Evolutionary conservation across 53 echinoderm and acorn worm species (phyloP), one percentile per base, ranked within the genome.

Genomic region (Hippasteria phrygiana): DNA sequence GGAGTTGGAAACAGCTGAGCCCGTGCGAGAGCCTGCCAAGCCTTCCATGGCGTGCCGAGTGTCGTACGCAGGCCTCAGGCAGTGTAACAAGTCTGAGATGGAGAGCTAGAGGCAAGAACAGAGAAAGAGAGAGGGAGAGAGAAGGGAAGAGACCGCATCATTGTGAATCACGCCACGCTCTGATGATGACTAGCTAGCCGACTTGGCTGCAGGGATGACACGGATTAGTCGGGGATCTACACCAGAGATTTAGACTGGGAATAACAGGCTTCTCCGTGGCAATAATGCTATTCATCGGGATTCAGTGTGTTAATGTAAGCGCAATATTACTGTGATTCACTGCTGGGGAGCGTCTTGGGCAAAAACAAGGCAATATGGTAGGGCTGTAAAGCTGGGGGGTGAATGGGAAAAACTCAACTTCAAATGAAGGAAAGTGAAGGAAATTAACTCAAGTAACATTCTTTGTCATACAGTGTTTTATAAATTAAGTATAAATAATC

Each of bases 31-130:
- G 41, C 43, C 43, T 8, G 65, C 43, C 37, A 37, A 51, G 77
- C 37, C 56, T 37, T 20, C 56, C 78, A 8, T 55, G 55, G 1
- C 39, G 22, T 55, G 78, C 32, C 31, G 31, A 73, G 41, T n/a
- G 43, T 45, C 4, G 29, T 17, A 24, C 20, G 0, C 1, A 29
- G 46, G 65, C 82, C 66, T 41, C 37, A 35, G 82, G 82, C 82
- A 82, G 82, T 82, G 82, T 82, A 82, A 82, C 82, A 82, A 82
- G 82, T 82, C 65, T 17, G 65, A 45, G 82, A 33, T 66, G 75
- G 75, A 66, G 26, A 16, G 26, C 37, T 38, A 11, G 62, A 73
- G 79, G 59, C 27, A 27, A 59, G 35, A 56, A 22, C 22, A 59
- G 63, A 59, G 40, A 43, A 73, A n/a, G 41, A n/a, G n/a, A 43